Base-by-base conservation (phyloP, 2,888 invertebrate species). In the Halictus ligatus region DNA sequence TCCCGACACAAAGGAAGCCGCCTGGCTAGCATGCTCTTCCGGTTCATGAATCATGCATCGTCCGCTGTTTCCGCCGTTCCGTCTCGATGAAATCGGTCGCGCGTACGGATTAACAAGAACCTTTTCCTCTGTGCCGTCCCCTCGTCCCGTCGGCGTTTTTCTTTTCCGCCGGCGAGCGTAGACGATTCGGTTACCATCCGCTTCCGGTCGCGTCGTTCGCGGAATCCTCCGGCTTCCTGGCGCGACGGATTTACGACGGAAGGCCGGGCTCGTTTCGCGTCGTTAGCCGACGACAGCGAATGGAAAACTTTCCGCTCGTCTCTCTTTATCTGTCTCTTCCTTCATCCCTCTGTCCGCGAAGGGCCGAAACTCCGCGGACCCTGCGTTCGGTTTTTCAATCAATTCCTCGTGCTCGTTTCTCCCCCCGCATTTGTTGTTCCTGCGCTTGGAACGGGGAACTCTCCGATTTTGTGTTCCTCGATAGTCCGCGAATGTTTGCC, bases 21-120 rank as follows among this genome's bases (percentile, higher is more conserved):
- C 72, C 54, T n/a, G n/a, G 25, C 48, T 54, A 54, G n/a, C 84
- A 79, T 50, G 89, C 81, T 89, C 88, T 92, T 92, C 91, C 92
- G 91, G 86, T 83, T 91, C 91, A 90, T 93, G 92, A 92, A 92
- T 93, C 90, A 92, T 92, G 91, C 91, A 92, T 90, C 90, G 91
- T 89, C 80, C 88, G 81, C 73, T 88, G 86, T 88, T 90, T 92
- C 91, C 85, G 91, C 83, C 86, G 89, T 86, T 81, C 84, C 64
- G 72, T 48, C 43, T 13, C 71, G 74, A 75, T 18, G 40, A 67
- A 78, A 50, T 83, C 76, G 74, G 58, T 48, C 77, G 46, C 75
- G 69, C 46, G 35, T 43, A 29, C 21, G 60, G 50, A 78, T 78
- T 75, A 73, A 79, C 75, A 64, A 76, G 67, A 67, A 79, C 73